Conservation (phyloP, 2,797 vertebrate genomes). For the Lerista edwardsae region DNA sequence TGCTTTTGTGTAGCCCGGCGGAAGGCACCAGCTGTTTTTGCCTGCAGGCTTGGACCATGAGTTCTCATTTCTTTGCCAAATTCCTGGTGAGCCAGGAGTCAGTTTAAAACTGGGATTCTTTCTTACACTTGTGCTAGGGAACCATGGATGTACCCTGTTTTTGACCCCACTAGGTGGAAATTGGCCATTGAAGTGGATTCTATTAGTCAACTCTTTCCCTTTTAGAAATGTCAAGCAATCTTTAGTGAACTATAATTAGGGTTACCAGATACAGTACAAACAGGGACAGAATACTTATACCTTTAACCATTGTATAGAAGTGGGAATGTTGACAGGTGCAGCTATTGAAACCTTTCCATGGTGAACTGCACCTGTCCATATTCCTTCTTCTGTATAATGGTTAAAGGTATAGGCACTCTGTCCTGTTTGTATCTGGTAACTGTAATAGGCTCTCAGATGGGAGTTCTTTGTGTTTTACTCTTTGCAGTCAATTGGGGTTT, state of each 20-base stretch:
- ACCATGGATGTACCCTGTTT: background rate
- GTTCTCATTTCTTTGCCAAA: background rate
- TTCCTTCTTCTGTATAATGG: too few relatives aligned
- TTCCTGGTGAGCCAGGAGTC: background rate
- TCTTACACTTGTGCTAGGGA: background rate
- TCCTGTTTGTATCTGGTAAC: too few relatives aligned
- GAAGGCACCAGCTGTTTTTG: background rate
- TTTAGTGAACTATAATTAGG: background rate
- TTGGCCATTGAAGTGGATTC: background rate
- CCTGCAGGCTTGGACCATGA: background rate
- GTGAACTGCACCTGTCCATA: too few relatives aligned
- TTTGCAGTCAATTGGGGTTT: background rate
- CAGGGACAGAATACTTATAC: too few relatives aligned
- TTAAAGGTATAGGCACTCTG: too few relatives aligned
- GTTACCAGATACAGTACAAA: too few relatives aligned
- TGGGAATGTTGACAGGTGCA: too few relatives aligned
- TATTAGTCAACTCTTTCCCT: background rate
- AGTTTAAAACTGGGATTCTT: slow-evolving; percentile 1
- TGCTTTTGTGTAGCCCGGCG: background rate
- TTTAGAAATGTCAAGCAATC: background rate
- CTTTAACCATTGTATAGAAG: too few relatives aligned
- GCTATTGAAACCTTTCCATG: too few relatives aligned
- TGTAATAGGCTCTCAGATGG: too few relatives aligned
- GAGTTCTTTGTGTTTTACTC: background rate
- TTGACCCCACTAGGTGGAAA: background rate